These are phyloP conservation scores for Diachrysia chrysitis DNA, from an alignment of 2,888 invertebrate genomes.

Conservation along the genomic window DNA sequence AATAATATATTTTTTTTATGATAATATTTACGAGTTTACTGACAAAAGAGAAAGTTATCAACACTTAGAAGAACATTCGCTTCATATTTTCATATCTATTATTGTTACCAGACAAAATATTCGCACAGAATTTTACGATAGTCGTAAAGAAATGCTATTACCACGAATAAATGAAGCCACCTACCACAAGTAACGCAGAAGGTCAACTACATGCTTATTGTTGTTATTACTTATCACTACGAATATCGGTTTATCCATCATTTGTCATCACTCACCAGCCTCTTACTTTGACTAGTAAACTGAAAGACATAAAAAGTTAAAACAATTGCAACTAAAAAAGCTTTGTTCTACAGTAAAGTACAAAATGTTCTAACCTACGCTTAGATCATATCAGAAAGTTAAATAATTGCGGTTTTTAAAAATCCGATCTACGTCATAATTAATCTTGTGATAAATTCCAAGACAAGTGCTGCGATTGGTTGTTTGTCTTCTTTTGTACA, in stretches of 20 bases:
- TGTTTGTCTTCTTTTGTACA: no score
- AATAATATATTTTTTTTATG: slow-evolving; percentile 9
- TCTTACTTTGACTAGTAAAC: no score
- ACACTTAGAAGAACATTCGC: slow-evolving; percentile 43
- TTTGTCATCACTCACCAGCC: neutral
- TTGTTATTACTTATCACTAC: no score
- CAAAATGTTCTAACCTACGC: no score
- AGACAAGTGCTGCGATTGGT: no score
- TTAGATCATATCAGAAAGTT: no score
- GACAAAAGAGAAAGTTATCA: slow-evolving; percentile 49
- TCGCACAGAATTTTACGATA: slow-evolving; percentile 66
- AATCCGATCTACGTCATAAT: neutral
- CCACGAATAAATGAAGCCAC: slow-evolving; percentile 3
- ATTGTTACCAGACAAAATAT: slow-evolving; percentile 67
- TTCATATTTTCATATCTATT: slow-evolving; percentile 58
- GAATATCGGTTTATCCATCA: no score
- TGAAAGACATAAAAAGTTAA: no score
- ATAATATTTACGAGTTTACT: slow-evolving; percentile 43
- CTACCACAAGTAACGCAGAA: slow-evolving; percentile 25
- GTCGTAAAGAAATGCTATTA: slow-evolving; percentile 69
- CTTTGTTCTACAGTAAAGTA: no score
- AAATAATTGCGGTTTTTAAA: no score
- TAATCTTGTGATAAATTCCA: no score
- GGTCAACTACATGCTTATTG: slow-evolving; percentile 7
- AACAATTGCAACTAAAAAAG: no score